phyloP scores from a whole-genome alignment of 2,888 invertebrate species.

The Andrena hattorfiana region DNA sequence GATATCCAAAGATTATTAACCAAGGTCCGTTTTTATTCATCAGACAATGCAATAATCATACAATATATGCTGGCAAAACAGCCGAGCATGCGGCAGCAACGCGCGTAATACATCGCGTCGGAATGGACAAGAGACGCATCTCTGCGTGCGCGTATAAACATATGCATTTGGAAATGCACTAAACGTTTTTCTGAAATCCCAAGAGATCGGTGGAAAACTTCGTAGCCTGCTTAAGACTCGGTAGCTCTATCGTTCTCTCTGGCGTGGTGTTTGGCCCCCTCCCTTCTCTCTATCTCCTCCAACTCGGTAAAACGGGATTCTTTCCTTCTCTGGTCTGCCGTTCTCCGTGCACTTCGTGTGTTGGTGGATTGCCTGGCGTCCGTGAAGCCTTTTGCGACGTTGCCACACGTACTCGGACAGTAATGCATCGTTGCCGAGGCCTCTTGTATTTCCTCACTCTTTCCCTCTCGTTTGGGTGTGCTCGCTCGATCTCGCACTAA shows the following conservation, averaged over 20 bases:
- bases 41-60: slow-evolving; percentile 8
- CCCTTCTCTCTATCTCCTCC: slow-evolving; percentile 69
- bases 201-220: slow-evolving; percentile 76
- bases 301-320: slow-evolving; percentile 82
- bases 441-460: slow-evolving; percentile 58
- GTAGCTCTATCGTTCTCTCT: slow-evolving; percentile 63
- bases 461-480: slow-evolving; percentile 38
- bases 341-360: slow-evolving; percentile 79
- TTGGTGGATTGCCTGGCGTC: slow-evolving; percentile 80
- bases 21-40: not conserved
- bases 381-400: slow-evolving; percentile 78
- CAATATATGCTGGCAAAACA: not conserved
- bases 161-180: slow-evolving; percentile 60
- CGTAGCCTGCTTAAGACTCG: slow-evolving; percentile 69
- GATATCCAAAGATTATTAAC: not conserved
- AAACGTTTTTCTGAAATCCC: slow-evolving; percentile 75
- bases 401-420: slow-evolving; percentile 68
- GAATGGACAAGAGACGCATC: slow-evolving; percentile 26
- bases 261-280: slow-evolving; percentile 44
- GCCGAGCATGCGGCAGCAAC: slow-evolving; percentile 12
- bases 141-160: slow-evolving; percentile 37
- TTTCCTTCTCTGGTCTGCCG: slow-evolving; percentile 82
- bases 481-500: slow-evolving; percentile 52
- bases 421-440: slow-evolving; percentile 73
- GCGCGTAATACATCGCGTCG: slow-evolving; percentile 6